Evolutionary conservation across 2,797 vertebrate species (phyloP), one percentile per base, ranked within the genome.

Genomic region (Phrynocephalus guinanensis): DNA sequence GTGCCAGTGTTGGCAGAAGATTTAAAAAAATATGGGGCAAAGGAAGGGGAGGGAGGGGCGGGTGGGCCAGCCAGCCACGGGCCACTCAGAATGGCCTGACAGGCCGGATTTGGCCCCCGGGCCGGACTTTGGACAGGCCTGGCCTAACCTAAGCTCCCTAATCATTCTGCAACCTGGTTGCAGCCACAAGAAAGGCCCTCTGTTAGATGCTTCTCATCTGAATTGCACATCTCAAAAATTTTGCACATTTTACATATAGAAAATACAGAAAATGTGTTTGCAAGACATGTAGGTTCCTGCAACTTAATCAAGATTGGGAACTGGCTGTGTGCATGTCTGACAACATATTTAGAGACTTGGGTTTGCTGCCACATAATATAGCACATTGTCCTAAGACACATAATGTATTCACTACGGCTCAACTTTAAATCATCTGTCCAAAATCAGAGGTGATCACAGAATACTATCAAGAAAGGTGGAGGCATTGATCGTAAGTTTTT

Each of bases 181-280:
- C 52, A 56, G 13, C 52, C 52, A 56, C 52, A 56, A 7, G 8
- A 56, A 56, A 56, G 52, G 52, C 52, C 52, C 52, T 56, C 52
- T 60, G 18, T 38, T 13, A 67, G 44, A 24, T 67, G 56, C 73
- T 77, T 67, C 38, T 63, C 60, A 44, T 85, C 38, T 77, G 44
- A 85, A 85, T 66, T 44, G n/a, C 6, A 66, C 33, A 66, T 33
- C 48, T 79, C 70, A 83, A 56, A 83, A 50, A 70, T 50, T 5
- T 22, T 52, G 22, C n/a, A 78, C 44, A 24, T 80, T 60, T 38
- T 72, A n/a, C 44, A 33, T 24, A 30, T 1, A 79, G 6, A 33
- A 80, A 72, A 73, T 86, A 33, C 60, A 15, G 52, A 56, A 44
- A 71, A 71, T 50, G 70, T 11, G 60, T 86, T 63, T 73, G 78